Evolutionary conservation across 2,113 vertebrate species (phyloP).

Genomic region (Zingel zingel): DNA sequence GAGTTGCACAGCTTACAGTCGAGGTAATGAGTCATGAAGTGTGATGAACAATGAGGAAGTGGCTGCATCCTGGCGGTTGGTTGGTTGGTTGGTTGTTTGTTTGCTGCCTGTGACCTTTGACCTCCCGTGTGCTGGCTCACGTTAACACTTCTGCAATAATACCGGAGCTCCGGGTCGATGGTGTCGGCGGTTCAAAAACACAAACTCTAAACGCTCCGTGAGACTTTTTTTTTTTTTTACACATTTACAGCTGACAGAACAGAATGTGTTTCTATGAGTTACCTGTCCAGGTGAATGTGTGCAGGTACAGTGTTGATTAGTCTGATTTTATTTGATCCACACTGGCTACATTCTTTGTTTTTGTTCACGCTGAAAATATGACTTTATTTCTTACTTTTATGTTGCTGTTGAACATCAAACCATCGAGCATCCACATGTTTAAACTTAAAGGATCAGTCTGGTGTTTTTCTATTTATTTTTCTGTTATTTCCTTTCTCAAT

Average conservation of each 20-base stretch:
- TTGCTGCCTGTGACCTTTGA: conserved; percentile 17
- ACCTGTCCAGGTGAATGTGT: conserved; percentile 35
- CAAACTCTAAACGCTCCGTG: background rate
- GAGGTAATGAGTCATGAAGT: background rate
- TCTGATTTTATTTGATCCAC: conserved; percentile 15
- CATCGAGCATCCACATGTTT: background rate
- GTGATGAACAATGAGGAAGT: background rate
- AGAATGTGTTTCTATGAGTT: conserved; percentile 29
- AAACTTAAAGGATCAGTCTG: conserved; percentile 10
- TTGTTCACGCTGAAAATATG: background rate
- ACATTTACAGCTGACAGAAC: conserved; percentile 29
- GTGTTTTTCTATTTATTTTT: background rate
- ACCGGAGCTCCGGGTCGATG: background rate
- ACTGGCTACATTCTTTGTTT: conserved; percentile 2
- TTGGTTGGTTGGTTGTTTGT: background rate
- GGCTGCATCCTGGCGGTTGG: background rate
- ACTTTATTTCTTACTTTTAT: background rate
- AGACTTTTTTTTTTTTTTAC: background rate
- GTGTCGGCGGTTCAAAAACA: background rate
- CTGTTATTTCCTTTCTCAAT: no score
- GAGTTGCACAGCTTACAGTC: conserved; percentile 9
- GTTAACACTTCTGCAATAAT: conserved; percentile 32
- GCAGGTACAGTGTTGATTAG: conserved; percentile 21
- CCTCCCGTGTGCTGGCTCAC: conserved; percentile 14
- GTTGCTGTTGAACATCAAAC: background rate